Percentiles rank a stretch among this genome's conserved stretches.
These are phyloP conservation scores for Chaenodraco wilsoni DNA, from an alignment of 2,797 vertebrate species.

Conservation along the genomic window DNA sequence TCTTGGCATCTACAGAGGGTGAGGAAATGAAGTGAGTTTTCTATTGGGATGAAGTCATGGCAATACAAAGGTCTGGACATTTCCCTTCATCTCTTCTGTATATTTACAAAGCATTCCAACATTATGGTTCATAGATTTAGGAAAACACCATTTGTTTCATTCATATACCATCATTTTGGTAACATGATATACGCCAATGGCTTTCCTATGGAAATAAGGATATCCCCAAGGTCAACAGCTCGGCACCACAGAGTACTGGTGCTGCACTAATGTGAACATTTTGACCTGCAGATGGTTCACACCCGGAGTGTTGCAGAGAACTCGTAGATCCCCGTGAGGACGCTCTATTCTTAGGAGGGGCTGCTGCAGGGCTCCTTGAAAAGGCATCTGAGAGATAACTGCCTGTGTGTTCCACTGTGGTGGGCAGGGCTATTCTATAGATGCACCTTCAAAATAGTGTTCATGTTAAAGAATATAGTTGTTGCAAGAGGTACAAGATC, in stretches of 20 bases:
- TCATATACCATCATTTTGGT: not conserved
- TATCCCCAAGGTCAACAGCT: slow-evolving; percentile 52
- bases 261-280: slow-evolving; percentile 29
- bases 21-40: too few species aligned
- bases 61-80: not conserved
- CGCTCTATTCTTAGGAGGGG: slow-evolving; percentile 77
- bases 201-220: not conserved
- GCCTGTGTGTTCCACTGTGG: slow-evolving; percentile 18
- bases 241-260: slow-evolving; percentile 20
- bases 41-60: not conserved
- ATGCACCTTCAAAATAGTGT: slow-evolving; percentile 8
- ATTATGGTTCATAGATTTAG: not conserved
- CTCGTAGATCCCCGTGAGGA: slow-evolving; percentile 67
- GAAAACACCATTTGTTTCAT: not conserved
- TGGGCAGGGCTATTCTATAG: not conserved
- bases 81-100: not conserved
- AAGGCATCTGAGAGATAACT: slow-evolving; percentile 61
- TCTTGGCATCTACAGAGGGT: too few species aligned
- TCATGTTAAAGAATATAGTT: not conserved
- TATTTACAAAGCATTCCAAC: not conserved
- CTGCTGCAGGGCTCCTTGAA: slow-evolving; percentile 40
- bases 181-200: not conserved
- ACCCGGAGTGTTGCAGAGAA: slow-evolving; percentile 72
- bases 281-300: slow-evolving; percentile 66
- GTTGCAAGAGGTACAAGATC: not conserved